A percentile compares a stretch with the other conserved stretches of the same genome.
These are phyloP conservation scores for Aphodius sticticus DNA, from an alignment of 2,888 invertebrate species.

Conservation along the genomic window DNA sequence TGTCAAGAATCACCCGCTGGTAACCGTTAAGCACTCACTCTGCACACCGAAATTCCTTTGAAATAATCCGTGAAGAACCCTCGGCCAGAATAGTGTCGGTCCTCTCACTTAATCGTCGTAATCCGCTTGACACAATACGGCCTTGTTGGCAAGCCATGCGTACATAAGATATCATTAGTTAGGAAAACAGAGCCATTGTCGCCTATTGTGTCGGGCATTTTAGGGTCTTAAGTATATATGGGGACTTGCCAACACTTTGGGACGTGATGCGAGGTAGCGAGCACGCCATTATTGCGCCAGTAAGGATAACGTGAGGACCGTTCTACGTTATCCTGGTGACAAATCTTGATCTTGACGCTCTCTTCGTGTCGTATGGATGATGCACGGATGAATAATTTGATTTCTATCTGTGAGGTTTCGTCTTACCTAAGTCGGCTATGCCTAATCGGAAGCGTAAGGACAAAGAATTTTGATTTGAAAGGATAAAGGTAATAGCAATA, in stretches of 20 bases:
- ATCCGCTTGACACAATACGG: slow-evolving; percentile 40
- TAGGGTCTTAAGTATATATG: slow-evolving; percentile 54
- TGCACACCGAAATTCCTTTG: neutral
- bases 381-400: neutral
- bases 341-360: neutral
- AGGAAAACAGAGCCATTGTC: slow-evolving; percentile 61
- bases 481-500: no score
- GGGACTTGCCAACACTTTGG: slow-evolving; percentile 39
- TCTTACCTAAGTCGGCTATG: neutral
- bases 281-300: neutral
- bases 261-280: slow-evolving; percentile 23
- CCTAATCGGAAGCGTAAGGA: neutral
- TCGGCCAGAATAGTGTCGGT: slow-evolving; percentile 29
- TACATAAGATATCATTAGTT: slow-evolving; percentile 61
- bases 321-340: neutral
- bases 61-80: neutral
- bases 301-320: slow-evolving; percentile 7
- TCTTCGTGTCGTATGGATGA: neutral
- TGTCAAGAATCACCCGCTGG: slow-evolving; percentile 5
- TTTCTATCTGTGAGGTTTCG: neutral
- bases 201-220: slow-evolving; percentile 57
- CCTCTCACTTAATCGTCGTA: slow-evolving; percentile 37
- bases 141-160: slow-evolving; percentile 57
- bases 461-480: neutral
- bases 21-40: neutral